Conservation (phyloP, 1,140 invertebrate species). For the Spodoptera frugiperda region DNA sequence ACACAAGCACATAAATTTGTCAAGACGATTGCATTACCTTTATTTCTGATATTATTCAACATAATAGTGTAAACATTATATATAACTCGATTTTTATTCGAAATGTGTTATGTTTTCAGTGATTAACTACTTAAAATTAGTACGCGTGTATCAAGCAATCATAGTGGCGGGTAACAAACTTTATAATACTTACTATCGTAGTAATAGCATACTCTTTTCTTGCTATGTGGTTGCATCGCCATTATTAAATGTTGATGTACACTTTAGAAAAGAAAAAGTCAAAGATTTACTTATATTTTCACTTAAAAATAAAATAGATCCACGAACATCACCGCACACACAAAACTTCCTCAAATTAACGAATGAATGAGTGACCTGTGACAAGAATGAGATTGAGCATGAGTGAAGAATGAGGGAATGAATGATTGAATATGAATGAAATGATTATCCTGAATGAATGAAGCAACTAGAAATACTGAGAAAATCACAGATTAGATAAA, state of each 20-base stretch:
- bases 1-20: slow-evolving; percentile 67
- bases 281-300: neutral
- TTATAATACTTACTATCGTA: slow-evolving; percentile 97
- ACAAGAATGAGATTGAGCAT: neutral
- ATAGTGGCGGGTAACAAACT: slow-evolving; percentile 77
- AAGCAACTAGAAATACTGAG: too few relatives aligned
- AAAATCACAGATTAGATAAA: too few relatives aligned
- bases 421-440: neutral
- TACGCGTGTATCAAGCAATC: slow-evolving; percentile 8
- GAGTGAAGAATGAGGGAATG: slow-evolving; percentile 20
- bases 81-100: neutral
- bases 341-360: slow-evolving; percentile 30
- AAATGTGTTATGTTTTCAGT: neutral
- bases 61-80: neutral
- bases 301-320: slow-evolving; percentile 28
- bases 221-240: slow-evolving; percentile 93
- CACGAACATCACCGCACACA: slow-evolving; percentile 29
- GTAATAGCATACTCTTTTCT: slow-evolving; percentile 98
- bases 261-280: slow-evolving; percentile 1
- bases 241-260: slow-evolving; percentile 72
- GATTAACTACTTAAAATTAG: slow-evolving; percentile 1
- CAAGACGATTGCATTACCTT: slow-evolving; percentile 59
- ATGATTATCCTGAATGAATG: too few relatives aligned
- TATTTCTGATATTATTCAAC: neutral
- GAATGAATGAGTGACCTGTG: slow-evolving; percentile 39